Base-by-base conservation (phyloP, 2,113 vertebrate genomes). In the Rhineura floridana region DNA sequence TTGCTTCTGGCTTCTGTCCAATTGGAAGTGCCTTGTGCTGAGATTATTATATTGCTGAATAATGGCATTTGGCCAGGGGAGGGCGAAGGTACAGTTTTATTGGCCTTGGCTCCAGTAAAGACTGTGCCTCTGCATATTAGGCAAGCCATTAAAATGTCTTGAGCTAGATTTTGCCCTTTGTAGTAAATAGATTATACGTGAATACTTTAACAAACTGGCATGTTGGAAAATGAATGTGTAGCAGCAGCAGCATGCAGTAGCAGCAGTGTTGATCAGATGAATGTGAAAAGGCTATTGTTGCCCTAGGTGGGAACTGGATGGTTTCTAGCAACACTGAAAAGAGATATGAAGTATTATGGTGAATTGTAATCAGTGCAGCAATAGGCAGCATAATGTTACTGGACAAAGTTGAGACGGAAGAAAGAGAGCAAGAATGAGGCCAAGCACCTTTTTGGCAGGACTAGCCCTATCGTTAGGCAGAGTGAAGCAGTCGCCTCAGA, bases 1-100 rank as follows among this genome's bases (percentile, higher is more conserved):
- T 79, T 3, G 2, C 4, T 78, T 48, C 59, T 10, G 70, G 85
- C n/a, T 33, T 78, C 65, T 52, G 42, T 63, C 59, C 77, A 82
- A 33, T 1, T 82, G 80, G 50, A 83, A 76, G 86, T 2, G 4
- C 70, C 82, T 55, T 6, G 25, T 80, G 72, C n/a, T n/a, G 50
- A 44, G 75, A 62, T 84, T 87, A 70, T 86, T 83, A 50, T 52
- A 44, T 55, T 86, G 63, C 36, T 72, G 33, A 90, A 63, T 84
- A 84, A 89, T 73, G 69, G 59, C 10, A 70, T 79, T 69, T 62
- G 75, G 69, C 12, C 30, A n/a, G 21, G 69, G 12, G 36, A 13
- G 63, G 55, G 23, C n/a, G 1, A 21, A 3, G 62, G 59, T 42
- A 39, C 36, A 46, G 44, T 59, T 92, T 90, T 82, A 84, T 1